Evolutionary conservation across 2,888 invertebrate species (phyloP).

Genomic region (Zaprionus lineosus): DNA sequence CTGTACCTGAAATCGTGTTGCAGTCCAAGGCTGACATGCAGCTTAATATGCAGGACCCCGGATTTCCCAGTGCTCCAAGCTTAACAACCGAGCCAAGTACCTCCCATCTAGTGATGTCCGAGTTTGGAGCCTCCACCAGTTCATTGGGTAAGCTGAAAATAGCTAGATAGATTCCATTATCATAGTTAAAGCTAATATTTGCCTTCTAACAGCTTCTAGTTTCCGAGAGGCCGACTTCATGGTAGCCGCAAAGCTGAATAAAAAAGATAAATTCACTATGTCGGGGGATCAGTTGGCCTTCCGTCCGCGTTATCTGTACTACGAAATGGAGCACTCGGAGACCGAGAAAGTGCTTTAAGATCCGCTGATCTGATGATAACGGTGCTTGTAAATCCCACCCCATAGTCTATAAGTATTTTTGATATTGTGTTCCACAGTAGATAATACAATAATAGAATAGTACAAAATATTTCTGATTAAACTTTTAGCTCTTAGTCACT

Average conservation of each 20-base stretch:
- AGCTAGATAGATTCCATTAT: background rate
- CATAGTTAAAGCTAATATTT: background rate
- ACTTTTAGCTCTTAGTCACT: no score
- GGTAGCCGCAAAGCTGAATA: slow-evolving; percentile 68
- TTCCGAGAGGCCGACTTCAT: slow-evolving; percentile 78
- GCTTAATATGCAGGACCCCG: slow-evolving; percentile 12
- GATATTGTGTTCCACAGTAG: no score
- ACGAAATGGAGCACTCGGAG: slow-evolving; percentile 53
- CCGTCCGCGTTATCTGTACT: slow-evolving; percentile 78
- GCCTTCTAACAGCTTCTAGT: slow-evolving; percentile 43
- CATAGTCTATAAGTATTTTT: no score
- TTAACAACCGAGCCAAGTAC: slow-evolving; percentile 29
- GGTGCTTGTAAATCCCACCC: no score
- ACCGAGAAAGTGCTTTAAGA: slow-evolving; percentile 33
- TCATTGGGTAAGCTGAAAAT: slow-evolving; percentile 58
- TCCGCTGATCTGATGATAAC: no score
- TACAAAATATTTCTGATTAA: no score
- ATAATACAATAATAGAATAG: no score
- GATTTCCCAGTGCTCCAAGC: slow-evolving; percentile 36
- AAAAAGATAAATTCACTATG: slow-evolving; percentile 61
- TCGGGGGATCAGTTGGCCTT: slow-evolving; percentile 63
- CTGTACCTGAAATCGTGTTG: slow-evolving; percentile 3
- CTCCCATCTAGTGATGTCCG: slow-evolving; percentile 6
- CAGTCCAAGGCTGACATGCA: slow-evolving; percentile 1
- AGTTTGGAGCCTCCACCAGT: slow-evolving; percentile 49